Conservation (phyloP, 2,888 invertebrate genomes). For the Cephus nigrinus region DNA sequence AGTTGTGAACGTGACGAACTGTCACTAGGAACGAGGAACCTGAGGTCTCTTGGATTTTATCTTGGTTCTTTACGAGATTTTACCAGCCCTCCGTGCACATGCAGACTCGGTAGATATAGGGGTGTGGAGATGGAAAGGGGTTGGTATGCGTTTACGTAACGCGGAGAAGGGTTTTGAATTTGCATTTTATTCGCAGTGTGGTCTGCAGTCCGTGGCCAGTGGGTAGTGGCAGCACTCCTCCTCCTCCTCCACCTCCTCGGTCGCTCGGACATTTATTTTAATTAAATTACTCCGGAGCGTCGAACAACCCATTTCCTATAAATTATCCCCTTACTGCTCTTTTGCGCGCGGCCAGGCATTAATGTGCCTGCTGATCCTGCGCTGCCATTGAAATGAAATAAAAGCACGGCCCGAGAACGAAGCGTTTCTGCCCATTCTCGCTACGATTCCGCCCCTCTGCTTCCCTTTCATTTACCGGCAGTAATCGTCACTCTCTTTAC, state of each 20-base stretch:
- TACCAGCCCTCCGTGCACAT: no score
- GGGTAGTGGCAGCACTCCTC: slow-evolving; percentile 1
- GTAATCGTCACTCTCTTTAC: slow-evolving; percentile 41
- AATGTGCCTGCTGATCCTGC: slow-evolving; percentile 64
- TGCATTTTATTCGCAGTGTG: slow-evolving; percentile 65
- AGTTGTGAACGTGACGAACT: no score
- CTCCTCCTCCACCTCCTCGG: slow-evolving; percentile 27
- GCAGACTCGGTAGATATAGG: no score
- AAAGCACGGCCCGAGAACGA: slow-evolving; percentile 56
- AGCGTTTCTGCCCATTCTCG: slow-evolving; percentile 47
- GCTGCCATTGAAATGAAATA: slow-evolving; percentile 65
- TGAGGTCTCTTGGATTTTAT: no score
- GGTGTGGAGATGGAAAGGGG: no score
- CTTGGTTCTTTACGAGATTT: no score
- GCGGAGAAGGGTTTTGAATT: slow-evolving; percentile 62
- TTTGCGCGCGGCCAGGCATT: slow-evolving; percentile 51
- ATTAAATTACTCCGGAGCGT: slow-evolving; percentile 66
- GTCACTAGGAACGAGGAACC: no score
- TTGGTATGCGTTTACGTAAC: slow-evolving; percentile 1
- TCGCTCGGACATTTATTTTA: slow-evolving; percentile 65
- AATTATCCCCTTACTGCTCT: slow-evolving; percentile 61
- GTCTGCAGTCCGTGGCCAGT: slow-evolving; percentile 48
- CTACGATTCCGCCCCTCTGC: slow-evolving; percentile 41
- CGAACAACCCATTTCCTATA: slow-evolving; percentile 68
- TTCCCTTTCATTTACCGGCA: slow-evolving; percentile 61